Base-by-base conservation (phyloP, 2,888 invertebrate genomes). In the Ophion slaviceki region DNA sequence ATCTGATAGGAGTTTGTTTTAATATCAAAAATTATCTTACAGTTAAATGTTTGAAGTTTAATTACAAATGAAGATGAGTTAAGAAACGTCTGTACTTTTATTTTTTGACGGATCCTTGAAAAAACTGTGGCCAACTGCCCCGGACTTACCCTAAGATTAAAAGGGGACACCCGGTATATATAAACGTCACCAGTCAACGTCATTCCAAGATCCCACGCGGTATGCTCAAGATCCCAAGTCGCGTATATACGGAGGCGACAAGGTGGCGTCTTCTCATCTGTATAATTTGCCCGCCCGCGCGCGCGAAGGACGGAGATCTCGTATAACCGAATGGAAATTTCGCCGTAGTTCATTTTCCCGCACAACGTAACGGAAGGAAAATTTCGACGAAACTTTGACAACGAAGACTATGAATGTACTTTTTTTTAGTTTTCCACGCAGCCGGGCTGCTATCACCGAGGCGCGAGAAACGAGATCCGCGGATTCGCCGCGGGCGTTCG, bases 361-460 rank as follows among this genome's bases (percentile, higher is more conserved):
- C 17, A 70, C 47, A 70, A 70, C 53, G 70, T 28, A 70, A 53
- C 70, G 70, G 14, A 70, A 11, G 14, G 2, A 53, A 53, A 53
- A 53, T 53, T 53, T 53, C 17, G 53, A 53, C 17, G 53, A 17
- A 53, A 53, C 53, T 53, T 53, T 17, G 53, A 53, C 11, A 53
- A 53, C 53, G 17, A 53, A 53, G 53, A 17, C 17, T 53, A 11
- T 53, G 17, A 14, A 53, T 14, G 17, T 53, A 53, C 20, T 47
- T 70, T 28, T 4, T 14, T 45, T 14, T 45, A 4, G 10, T 7
- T 61, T 61, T 2, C 20, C 53, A 36, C 36, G 6, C 14, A 14
- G 53, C 14, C 53, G 11, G 53, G 11, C 1, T 53, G 14, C 3
- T 53, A 14, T 53, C 17, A 14, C 14, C 11, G 53, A 53, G 53